Evolutionary conservation across 2,113 vertebrate species (phyloP).

Genomic region (Stomatorhinus ivindoensis): DNA sequence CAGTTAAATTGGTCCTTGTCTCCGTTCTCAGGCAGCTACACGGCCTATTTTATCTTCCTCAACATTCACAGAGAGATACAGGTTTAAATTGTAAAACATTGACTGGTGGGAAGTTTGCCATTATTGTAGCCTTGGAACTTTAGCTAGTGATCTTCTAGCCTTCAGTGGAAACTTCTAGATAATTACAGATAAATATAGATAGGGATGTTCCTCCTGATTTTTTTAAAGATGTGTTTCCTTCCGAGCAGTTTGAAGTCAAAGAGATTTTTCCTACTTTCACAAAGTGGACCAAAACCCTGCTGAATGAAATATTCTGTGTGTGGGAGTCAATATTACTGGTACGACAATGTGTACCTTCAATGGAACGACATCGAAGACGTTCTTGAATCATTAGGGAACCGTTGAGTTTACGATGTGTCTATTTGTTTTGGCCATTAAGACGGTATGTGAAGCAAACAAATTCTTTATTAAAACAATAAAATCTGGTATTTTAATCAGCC

Average conservation of each 20-base stretch:
- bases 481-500: not conserved
- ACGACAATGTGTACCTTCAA: too few relatives aligned
- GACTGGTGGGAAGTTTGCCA: not conserved
- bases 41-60: not conserved
- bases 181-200: not conserved
- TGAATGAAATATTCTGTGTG: not conserved
- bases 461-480: not conserved
- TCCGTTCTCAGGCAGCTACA: not conserved
- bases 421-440: not conserved
- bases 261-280: not conserved
- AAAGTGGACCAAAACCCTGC: not conserved
- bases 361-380: not conserved
- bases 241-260: not conserved
- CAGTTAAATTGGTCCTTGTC: not conserved
- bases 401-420: not conserved
- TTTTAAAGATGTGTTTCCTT: not conserved
- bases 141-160: not conserved
- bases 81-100: not conserved
- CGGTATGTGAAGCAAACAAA: not conserved
- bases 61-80: not conserved
- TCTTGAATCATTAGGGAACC: not conserved
- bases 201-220: not conserved
- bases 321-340: not conserved
- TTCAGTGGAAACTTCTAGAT: not conserved
- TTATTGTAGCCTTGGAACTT: not conserved